Evolutionary conservation across 2,888 invertebrate species (phyloP).

Genomic region (Salticus scenicus): DNA sequence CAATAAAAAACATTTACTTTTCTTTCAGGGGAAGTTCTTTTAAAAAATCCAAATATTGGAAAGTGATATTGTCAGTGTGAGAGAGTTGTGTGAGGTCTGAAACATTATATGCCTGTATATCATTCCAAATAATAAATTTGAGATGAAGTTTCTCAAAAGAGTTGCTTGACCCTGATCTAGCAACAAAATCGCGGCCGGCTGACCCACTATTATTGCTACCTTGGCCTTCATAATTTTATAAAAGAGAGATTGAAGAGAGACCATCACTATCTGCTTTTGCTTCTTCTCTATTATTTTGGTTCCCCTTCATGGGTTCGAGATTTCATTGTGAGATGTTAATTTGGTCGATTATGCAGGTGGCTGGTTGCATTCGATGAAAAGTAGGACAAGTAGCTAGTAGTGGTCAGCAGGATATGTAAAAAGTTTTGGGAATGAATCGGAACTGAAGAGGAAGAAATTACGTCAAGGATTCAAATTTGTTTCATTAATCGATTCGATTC

Average conservation of each 20-base stretch:
- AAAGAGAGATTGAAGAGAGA: background rate
- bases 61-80: background rate
- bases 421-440: background rate
- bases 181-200: constrained; percentile 9
- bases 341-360: constrained; percentile 8
- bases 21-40: background rate
- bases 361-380: background rate
- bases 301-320: constrained; percentile 24
- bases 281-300: constrained; percentile 24
- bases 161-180: constrained; percentile 31
- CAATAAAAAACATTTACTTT: too few relatives aligned
- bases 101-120: background rate
- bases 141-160: constrained; percentile 10
- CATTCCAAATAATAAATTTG: background rate
- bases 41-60: background rate
- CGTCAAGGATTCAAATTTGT: background rate
- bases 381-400: background rate
- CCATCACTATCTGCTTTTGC: background rate
- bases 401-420: background rate
- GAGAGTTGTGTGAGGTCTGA: background rate
- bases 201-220: constrained; percentile 37
- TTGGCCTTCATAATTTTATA: constrained; percentile 43
- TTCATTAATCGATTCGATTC: too few relatives aligned
- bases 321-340: constrained; percentile 38
- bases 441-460: background rate